phyloP scores from a whole-genome alignment of 2,888 invertebrate species.

The Oscheius sp. region DNA sequence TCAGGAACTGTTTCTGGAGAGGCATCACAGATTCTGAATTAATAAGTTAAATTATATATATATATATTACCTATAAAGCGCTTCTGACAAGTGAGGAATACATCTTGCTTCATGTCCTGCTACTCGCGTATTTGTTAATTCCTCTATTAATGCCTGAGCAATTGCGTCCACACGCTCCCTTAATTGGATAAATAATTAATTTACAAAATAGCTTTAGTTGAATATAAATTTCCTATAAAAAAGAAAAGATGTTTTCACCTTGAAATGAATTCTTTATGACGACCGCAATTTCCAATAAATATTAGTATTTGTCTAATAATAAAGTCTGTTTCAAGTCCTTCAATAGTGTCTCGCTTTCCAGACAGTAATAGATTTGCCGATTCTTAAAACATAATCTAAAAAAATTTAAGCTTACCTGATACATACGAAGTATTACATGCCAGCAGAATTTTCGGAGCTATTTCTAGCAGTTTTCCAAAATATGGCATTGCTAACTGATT shows the following conservation, averaged over 20 bases:
- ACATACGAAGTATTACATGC: conserved; percentile 51
- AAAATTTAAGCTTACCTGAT: conserved; percentile 19
- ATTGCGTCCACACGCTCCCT: conserved; percentile 59
- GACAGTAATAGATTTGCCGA: conserved; percentile 41
- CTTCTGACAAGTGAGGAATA: conserved; percentile 48
- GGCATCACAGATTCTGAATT: conserved; percentile 43
- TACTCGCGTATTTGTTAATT: conserved; percentile 60
- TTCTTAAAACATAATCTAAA: conserved; percentile 23
- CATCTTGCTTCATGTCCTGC: conserved; percentile 64
- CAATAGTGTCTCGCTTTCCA: conserved; percentile 50
- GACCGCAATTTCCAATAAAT: conserved; percentile 55
- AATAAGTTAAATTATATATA: not conserved
- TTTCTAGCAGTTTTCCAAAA: conserved; percentile 58
- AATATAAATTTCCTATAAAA: not conserved
- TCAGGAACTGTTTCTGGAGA: conserved; percentile 46
- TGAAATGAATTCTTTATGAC: conserved; percentile 56
- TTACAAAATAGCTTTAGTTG: not conserved
- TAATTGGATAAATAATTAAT: not conserved
- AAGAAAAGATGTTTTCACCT: conserved; percentile 38
- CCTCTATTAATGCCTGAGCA: conserved; percentile 51
- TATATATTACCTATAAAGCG: conserved; percentile 37
- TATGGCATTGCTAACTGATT: conserved; percentile 62
- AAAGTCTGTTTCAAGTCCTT: conserved; percentile 51
- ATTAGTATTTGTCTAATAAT: conserved; percentile 46
- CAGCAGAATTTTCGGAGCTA: conserved; percentile 55